Percentiles rank a stretch among this genome's conserved stretches.
phyloP scores from a whole-genome alignment of 2,888 invertebrate species.

The Chrysina gloriosa region DNA sequence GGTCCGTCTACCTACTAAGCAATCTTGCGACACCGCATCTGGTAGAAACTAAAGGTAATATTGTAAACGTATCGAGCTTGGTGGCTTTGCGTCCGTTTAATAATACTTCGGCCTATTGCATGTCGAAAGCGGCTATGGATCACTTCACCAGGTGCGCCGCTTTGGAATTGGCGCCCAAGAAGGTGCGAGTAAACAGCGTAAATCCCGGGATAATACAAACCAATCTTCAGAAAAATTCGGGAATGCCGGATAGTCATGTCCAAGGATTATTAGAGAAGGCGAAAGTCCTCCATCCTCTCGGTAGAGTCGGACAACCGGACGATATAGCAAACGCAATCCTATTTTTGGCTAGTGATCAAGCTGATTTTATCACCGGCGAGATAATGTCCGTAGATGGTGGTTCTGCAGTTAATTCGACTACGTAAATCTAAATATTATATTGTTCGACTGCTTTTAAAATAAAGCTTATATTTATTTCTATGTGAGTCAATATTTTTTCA shows the following conservation, averaged over 20 bases:
- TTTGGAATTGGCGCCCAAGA: constrained; percentile 61
- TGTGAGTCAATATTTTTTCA: no score
- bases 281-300: constrained; percentile 69
- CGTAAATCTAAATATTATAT: no score
- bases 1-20: constrained; percentile 70
- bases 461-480: no score
- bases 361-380: constrained; percentile 70
- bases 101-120: constrained; percentile 46
- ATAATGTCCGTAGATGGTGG: constrained; percentile 72
- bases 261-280: constrained; percentile 66
- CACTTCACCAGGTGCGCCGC: constrained; percentile 71
- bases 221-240: not conserved
- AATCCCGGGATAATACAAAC: constrained; percentile 71
- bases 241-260: not conserved
- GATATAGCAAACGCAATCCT: constrained; percentile 70
- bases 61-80: constrained; percentile 18
- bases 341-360: constrained; percentile 68
- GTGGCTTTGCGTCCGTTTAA: not conserved
- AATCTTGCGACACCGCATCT: constrained; percentile 76
- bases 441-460: no score
- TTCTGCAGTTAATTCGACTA: not conserved
- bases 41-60: constrained; percentile 70
- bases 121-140: constrained; percentile 72
- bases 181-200: constrained; percentile 68
- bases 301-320: constrained; percentile 65